These are phyloP conservation scores for Coelogynopora nodosa DNA, from an alignment of 2,888 invertebrate genomes.

Conservation along the genomic window DNA sequence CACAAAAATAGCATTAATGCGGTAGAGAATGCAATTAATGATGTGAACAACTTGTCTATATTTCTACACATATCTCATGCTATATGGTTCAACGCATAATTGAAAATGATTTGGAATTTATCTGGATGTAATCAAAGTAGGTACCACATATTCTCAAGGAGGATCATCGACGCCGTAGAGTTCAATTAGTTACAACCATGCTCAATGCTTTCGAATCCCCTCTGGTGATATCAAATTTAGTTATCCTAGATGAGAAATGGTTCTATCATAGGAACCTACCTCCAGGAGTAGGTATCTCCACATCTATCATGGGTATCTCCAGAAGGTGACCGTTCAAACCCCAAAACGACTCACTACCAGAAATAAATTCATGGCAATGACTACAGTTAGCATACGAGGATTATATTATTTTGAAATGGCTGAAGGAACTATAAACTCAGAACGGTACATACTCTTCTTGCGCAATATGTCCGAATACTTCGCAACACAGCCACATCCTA, in stretches of 20 bases:
- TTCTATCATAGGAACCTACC: slow-evolving; percentile 28
- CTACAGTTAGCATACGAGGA: slow-evolving; percentile 6
- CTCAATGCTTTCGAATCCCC: slow-evolving; percentile 11
- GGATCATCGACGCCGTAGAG: slow-evolving; percentile 23
- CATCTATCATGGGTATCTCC: slow-evolving; percentile 15
- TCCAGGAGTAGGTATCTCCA: background rate
- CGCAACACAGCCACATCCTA: slow-evolving; percentile 5
- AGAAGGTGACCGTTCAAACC: slow-evolving; percentile 1
- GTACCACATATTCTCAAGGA: slow-evolving; percentile 24
- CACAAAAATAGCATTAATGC: background rate
- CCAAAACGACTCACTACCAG: background rate
- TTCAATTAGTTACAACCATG: slow-evolving; percentile 27
- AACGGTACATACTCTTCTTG: slow-evolving; percentile 21
- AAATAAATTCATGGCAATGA: background rate
- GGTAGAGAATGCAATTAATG: background rate
- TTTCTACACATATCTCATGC: background rate
- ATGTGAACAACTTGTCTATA: background rate
- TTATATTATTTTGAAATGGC: slow-evolving; percentile 15
- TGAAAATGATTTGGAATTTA: slow-evolving; percentile 17
- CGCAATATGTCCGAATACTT: slow-evolving; percentile 23
- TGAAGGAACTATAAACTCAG: slow-evolving; percentile 23
- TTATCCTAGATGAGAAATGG: slow-evolving; percentile 24
- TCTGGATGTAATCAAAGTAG: slow-evolving; percentile 12
- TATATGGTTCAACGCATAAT: background rate
- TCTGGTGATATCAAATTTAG: slow-evolving; percentile 31